Percentiles rank a stretch among this genome's conserved stretches.
These are phyloP conservation scores for Drosophila imparisetae DNA, from an alignment of 2,888 invertebrate species.

Conservation along the genomic window DNA sequence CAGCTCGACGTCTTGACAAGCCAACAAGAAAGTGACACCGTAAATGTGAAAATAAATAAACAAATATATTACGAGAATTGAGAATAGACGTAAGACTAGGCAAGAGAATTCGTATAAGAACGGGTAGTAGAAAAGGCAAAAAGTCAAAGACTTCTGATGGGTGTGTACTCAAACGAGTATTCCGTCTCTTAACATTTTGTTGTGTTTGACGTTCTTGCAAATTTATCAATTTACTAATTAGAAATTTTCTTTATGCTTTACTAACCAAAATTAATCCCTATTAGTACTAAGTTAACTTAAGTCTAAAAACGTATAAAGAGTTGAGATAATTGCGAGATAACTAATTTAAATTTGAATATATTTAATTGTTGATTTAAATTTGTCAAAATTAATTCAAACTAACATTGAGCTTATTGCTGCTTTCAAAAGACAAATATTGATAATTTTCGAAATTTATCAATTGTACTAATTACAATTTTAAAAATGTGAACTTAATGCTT, in stretches of 20 bases:
- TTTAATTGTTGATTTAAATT: not conserved
- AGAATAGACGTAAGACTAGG: slow-evolving; percentile 16
- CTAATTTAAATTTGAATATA: not conserved
- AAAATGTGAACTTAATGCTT: not conserved
- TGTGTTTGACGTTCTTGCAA: not conserved
- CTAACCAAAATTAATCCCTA: not conserved
- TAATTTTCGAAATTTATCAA: not conserved
- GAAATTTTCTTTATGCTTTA: not conserved
- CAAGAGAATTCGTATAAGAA: slow-evolving; percentile 7
- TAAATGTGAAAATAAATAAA: slow-evolving; percentile 70
- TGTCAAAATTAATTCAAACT: not conserved
- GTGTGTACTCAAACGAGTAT: slow-evolving; percentile 3
- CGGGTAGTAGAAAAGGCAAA: slow-evolving; percentile 8
- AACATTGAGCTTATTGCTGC: not conserved
- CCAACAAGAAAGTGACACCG: slow-evolving; percentile 63
- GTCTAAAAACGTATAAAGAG: not conserved
- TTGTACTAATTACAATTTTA: not conserved
- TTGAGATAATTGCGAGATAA: not conserved
- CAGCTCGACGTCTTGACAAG: slow-evolving; percentile 22
- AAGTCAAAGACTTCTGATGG: slow-evolving; percentile 32
- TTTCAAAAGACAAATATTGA: not conserved
- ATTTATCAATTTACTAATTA: no score
- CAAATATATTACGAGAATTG: slow-evolving; percentile 48
- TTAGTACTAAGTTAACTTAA: not conserved
- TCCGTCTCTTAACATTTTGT: slow-evolving; percentile 1